Evolutionary conservation across 2,888 invertebrate species (phyloP), one percentile per base, ranked within the genome.

Genomic region (Ernsta delagoae): DNA sequence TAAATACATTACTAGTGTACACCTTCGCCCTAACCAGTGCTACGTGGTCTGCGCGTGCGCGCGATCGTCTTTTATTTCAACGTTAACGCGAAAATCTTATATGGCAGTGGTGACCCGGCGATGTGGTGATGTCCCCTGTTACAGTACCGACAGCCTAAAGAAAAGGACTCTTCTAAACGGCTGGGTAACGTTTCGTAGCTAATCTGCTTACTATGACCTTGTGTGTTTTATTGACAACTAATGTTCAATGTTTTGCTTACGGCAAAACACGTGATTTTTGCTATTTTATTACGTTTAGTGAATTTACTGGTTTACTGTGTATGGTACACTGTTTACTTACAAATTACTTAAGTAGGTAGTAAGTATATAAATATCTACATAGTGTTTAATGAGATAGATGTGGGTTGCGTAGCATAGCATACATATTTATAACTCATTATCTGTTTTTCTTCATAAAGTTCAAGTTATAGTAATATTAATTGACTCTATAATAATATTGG

Each of bases 71-170:
- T 75, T 75, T 75, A 74, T 75, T 72, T 73, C 43, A 77, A 69
- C 60, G 74, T 71, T 70, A 67, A 72, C 75, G 74, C 74, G 78
- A 80, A 79, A 82, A 84, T 80, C 88, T 90, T 89, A 89, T 92
- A 92, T 92, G 92, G 91, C 92, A 91, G 90, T 91, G 86, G 86
- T 87, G 87, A 88, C 82, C 78, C 86, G 86, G 78, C 83, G 84
- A 79, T 86, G 87, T 90, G 86, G 86, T 83, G 88, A 88, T 76
- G 87, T 89, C 83, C 87, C 85, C 79, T 88, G 86, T 86, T 81
- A 81, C 75, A 83, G 85, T 83, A 84, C 82, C 75, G 85, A 84
- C 78, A 81, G 81, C 73, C 84, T 84, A 74, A 81, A 82, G 66
- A 77, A 79, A 72, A 80, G 87, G 76, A 82, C 87, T 75, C 77